Conservation (phyloP, 2,797 vertebrate genomes). For the Oreonectes daqikongensis region DNA sequence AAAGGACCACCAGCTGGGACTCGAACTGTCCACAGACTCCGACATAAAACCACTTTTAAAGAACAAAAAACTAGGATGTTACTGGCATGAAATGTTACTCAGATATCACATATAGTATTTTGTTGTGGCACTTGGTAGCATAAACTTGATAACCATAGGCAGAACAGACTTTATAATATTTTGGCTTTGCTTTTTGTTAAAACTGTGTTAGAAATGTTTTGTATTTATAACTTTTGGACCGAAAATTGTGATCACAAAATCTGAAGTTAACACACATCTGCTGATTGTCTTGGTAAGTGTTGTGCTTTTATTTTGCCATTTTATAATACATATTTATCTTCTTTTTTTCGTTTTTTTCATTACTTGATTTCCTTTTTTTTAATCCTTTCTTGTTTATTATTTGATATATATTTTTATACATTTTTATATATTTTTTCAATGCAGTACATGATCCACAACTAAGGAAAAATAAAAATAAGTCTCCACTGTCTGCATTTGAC, state of each 20-base stretch:
- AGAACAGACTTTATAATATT: neutral
- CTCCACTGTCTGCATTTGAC: neutral
- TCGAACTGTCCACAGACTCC: too few species aligned
- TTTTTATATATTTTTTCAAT: neutral
- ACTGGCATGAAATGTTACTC: too few species aligned
- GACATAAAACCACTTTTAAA: too few species aligned
- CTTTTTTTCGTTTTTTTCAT: too few species aligned
- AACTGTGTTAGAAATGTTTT: neutral
- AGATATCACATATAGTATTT: too few species aligned
- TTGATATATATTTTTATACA: neutral
- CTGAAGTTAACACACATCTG: neutral
- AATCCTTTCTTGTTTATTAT: too few species aligned
- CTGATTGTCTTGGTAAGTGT: neutral
- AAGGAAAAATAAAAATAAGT: too few species aligned
- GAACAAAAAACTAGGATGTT: too few species aligned
- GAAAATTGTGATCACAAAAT: neutral
- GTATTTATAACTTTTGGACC: neutral
- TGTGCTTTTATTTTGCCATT: neutral
- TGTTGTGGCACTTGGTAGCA: too few species aligned
- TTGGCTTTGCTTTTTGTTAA: neutral
- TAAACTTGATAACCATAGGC: neutral
- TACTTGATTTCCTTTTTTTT: too few species aligned
- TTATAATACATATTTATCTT: too few species aligned
- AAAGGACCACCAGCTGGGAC: too few species aligned
- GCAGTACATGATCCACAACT: neutral